These are phyloP conservation scores for Porites lutea DNA, from an alignment of 64 coral and sea anemone genomes.

Conservation along the genomic window DNA sequence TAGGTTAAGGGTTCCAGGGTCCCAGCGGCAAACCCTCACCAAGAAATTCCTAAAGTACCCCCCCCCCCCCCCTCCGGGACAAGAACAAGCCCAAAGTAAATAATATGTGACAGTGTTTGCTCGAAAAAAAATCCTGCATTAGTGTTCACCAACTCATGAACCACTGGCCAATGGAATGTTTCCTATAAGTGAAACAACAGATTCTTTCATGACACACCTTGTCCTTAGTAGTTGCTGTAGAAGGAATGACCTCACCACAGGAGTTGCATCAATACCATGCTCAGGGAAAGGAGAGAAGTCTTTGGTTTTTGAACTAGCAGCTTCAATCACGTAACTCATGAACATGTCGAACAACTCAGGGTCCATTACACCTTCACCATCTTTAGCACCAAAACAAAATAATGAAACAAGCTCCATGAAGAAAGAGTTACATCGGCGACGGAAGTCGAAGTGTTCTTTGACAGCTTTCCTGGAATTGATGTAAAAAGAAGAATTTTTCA, in stretches of 20 bases:
- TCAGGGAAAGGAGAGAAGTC: constrained; percentile 86
- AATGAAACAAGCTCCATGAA: constrained; percentile 90
- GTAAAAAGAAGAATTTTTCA: not conserved
- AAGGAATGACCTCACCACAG: constrained; percentile 84
- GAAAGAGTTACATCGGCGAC: constrained; percentile 77
- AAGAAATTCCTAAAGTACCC: too few relatives aligned
- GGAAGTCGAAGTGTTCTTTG: constrained; percentile 36
- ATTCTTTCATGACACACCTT: constrained; percentile 10
- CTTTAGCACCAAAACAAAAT: constrained; percentile 72
- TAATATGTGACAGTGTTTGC: too few relatives aligned
- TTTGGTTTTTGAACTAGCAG: constrained; percentile 51
- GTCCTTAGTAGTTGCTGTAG: constrained; percentile 75
- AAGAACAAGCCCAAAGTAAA: too few relatives aligned
- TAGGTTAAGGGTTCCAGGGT: too few relatives aligned
- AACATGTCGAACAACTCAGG: constrained; percentile 66
- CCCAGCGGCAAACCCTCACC: too few relatives aligned
- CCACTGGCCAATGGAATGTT: too few relatives aligned
- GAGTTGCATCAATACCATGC: constrained; percentile 75
- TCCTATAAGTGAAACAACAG: too few relatives aligned
- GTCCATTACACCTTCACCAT: constrained; percentile 3
- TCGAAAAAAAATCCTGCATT: too few relatives aligned
- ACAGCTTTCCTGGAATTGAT: constrained; percentile 44
- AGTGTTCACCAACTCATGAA: too few relatives aligned
- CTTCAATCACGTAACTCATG: constrained; percentile 68
- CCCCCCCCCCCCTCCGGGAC: too few relatives aligned